Evolutionary conservation across 92 coral and sea anemone species (phyloP).

Genomic region (Plumapathes pennacea): DNA sequence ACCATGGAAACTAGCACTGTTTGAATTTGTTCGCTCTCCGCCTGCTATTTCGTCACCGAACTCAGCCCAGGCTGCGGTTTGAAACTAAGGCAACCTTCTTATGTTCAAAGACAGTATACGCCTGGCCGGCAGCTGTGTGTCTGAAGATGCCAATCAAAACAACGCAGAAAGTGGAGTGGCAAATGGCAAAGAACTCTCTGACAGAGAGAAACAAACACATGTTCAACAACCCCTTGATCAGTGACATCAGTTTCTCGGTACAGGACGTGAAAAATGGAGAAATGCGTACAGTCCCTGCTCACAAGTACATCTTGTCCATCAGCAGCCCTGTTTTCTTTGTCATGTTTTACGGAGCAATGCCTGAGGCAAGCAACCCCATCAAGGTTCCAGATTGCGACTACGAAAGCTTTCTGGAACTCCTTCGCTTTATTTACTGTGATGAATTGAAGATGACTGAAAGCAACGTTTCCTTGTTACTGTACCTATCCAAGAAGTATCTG

Average conservation of each 20-base stretch:
- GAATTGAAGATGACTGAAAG: constrained; percentile 20
- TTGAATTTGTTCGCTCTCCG: too few relatives aligned
- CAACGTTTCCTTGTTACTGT: constrained; percentile 18
- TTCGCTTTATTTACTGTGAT: constrained; percentile 25
- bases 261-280: constrained; percentile 3
- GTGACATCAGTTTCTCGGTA: constrained; percentile 39
- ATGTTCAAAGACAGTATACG: too few relatives aligned
- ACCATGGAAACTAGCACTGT: too few relatives aligned
- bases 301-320: constrained; percentile 34
- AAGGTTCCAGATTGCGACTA: constrained; percentile 32
- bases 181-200: constrained; percentile 23
- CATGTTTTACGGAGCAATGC: constrained; percentile 43
- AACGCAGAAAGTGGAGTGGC: constrained; percentile 2
- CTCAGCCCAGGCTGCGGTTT: too few relatives aligned
- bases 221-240: constrained; percentile 25
- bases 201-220: constrained; percentile 20
- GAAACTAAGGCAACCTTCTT: too few relatives aligned
- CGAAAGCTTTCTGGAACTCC: constrained; percentile 27
- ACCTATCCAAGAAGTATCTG: constrained; percentile 34
- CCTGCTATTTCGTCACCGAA: too few relatives aligned
- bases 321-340: constrained; percentile 41
- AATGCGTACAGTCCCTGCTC: constrained; percentile 31
- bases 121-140: too few relatives aligned
- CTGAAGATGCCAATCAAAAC: neutral
- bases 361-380: constrained; percentile 28